Evolutionary conservation across 2,113 vertebrate genomes (phyloP).

Genomic region (Onychostruthus taczanowskii): DNA sequence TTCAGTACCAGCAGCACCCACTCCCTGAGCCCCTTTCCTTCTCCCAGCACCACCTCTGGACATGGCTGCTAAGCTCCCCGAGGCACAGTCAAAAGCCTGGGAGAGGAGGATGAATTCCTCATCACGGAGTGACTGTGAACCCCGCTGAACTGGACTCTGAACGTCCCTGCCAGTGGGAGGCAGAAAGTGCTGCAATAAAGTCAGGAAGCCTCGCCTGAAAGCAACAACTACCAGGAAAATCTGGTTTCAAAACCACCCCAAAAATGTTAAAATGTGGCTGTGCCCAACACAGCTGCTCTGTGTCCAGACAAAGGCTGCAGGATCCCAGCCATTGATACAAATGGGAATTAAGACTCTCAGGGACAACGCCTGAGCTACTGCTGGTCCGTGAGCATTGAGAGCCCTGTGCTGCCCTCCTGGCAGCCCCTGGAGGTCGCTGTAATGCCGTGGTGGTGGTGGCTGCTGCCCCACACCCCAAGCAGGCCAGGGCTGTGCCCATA

Average conservation of each 20-base stretch:
- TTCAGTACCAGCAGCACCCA: neutral
- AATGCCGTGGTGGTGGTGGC: neutral
- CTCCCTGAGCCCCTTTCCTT: neutral
- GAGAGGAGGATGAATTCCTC: neutral
- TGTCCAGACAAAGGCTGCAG: neutral
- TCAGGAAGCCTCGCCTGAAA: neutral
- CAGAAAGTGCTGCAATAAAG: neutral
- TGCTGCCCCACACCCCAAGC: neutral
- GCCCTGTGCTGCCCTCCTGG: neutral
- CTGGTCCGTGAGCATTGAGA: fast-evolving
- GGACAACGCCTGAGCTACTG: neutral
- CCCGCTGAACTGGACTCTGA: neutral
- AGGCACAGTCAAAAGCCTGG: neutral
- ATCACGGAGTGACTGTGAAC: fast-evolving
- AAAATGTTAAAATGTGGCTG: neutral
- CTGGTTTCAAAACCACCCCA: neutral
- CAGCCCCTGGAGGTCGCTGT: neutral
- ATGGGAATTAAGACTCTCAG: neutral
- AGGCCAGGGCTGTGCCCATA: neutral
- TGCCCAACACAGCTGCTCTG: neutral
- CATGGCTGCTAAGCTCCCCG: neutral
- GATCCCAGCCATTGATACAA: neutral
- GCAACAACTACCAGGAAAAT: neutral
- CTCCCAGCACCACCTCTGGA: neutral
- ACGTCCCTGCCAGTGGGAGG: neutral